phyloP scores from a whole-genome alignment of 1,140 invertebrate species.

The Semibalanus balanoides region DNA sequence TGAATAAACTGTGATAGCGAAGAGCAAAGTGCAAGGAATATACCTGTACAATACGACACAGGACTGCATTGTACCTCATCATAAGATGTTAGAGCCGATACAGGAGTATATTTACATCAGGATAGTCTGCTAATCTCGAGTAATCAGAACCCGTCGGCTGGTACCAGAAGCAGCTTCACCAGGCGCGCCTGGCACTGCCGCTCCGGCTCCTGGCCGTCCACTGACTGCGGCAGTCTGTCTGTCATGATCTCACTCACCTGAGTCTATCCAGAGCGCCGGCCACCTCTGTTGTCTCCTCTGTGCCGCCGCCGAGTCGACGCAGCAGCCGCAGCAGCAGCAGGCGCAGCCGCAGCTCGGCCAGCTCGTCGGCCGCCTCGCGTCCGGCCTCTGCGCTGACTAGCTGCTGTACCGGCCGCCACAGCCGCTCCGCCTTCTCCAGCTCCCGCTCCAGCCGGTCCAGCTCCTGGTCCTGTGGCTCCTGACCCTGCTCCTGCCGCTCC shows the following conservation, averaged over 20 bases:
- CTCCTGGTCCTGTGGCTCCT: too few species aligned
- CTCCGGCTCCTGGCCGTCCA: not conserved
- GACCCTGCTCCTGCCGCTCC: conserved; percentile 25
- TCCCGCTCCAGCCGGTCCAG: conserved; percentile 26
- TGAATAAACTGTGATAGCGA: too few species aligned
- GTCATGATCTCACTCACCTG: not conserved
- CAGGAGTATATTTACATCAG: too few species aligned
- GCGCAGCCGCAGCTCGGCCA: not conserved
- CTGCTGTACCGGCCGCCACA: not conserved
- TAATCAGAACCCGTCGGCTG: too few species aligned
- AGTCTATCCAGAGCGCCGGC: not conserved
- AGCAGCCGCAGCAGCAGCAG: not conserved
- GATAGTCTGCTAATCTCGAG: too few species aligned
- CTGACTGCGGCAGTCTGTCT: too few species aligned
- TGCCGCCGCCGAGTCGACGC: not conserved
- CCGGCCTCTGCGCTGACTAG: not conserved
- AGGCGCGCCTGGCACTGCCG: not conserved
- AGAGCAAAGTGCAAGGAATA: too few species aligned
- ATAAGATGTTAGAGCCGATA: too few species aligned
- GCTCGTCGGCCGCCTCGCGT: not conserved
- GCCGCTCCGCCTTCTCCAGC: conserved; percentile 17
- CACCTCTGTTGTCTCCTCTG: not conserved
- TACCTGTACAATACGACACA: too few species aligned
- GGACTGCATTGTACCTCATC: too few species aligned
- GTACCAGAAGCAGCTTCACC: not conserved